These are phyloP conservation scores for Pantherophis alleghaniensis DNA, from an alignment of 2,797 vertebrate genomes.

Conservation along the genomic window DNA sequence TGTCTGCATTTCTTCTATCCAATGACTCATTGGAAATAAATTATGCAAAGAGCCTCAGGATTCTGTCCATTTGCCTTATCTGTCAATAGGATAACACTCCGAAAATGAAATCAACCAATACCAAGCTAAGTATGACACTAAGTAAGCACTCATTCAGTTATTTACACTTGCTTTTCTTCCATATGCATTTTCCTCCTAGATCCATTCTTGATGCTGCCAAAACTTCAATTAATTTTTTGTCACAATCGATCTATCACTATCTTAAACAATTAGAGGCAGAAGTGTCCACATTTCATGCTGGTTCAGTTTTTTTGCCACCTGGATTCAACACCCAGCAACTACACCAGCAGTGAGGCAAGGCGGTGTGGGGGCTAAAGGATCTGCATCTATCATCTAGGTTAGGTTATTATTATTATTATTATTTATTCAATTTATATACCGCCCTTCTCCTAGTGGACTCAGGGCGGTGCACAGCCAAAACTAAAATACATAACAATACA, in stretches of 20 bases:
- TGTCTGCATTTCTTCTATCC: background rate
- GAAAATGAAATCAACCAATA: background rate
- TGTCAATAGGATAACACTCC: background rate
- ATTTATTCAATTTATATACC: too few relatives aligned
- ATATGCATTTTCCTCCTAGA: background rate
- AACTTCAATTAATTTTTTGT: background rate
- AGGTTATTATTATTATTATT: too few relatives aligned
- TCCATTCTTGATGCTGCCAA: background rate
- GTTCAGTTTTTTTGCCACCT: background rate
- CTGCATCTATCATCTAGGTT: background rate
- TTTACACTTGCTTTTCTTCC: background rate
- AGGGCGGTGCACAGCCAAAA: too few relatives aligned
- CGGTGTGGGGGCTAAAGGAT: background rate
- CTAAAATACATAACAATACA: too few relatives aligned
- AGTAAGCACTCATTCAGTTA: background rate
- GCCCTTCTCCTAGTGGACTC: too few relatives aligned
- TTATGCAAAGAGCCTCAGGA: background rate
- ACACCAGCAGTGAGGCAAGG: background rate
- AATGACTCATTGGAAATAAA: background rate
- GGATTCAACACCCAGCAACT: background rate
- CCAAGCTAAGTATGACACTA: background rate
- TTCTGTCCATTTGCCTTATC: background rate
- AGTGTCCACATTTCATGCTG: background rate
- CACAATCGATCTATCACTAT: background rate
- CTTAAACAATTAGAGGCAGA: background rate